phyloP scores from a whole-genome alignment of 2,888 invertebrate genomes.

The Podotricha telesiphe region DNA sequence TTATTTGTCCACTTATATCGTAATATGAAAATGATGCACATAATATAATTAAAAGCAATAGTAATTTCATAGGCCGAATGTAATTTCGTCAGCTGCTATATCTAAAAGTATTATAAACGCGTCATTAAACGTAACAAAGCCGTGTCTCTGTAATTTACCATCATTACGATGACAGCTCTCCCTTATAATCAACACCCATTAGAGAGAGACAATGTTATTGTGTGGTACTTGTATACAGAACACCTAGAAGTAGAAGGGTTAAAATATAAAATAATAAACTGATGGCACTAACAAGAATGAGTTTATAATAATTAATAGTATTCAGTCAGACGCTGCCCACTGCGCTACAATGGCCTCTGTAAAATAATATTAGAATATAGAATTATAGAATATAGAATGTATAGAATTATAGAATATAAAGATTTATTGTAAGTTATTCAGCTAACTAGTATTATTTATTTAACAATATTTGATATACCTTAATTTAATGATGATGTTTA shows the following conservation, averaged over 20 bases:
- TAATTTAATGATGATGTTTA: too few species aligned
- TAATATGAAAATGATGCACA: conserved; percentile 6
- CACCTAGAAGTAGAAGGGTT: not conserved
- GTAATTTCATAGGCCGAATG: conserved; percentile 17
- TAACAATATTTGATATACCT: too few species aligned
- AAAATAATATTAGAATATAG: too few species aligned
- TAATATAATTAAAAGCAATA: conserved; percentile 19
- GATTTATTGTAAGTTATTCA: too few species aligned
- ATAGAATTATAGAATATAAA: too few species aligned
- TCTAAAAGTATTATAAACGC: conserved; percentile 33
- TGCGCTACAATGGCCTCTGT: too few species aligned
- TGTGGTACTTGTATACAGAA: conserved; percentile 26
- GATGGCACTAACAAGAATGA: too few species aligned
- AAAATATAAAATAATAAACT: too few species aligned
- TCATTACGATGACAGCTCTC: conserved; percentile 60
- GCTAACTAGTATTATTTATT: too few species aligned
- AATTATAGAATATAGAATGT: too few species aligned
- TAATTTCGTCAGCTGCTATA: conserved; percentile 36
- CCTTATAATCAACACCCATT: conserved; percentile 59
- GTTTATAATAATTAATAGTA: too few species aligned
- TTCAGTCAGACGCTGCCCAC: too few species aligned
- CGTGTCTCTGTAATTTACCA: conserved; percentile 55
- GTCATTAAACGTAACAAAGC: conserved; percentile 48
- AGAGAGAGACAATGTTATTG: conserved; percentile 43
- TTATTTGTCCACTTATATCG: not conserved